These are phyloP conservation scores for Zosterops lateralis DNA, from an alignment of 2,113 vertebrate genomes.

Conservation along the genomic window DNA sequence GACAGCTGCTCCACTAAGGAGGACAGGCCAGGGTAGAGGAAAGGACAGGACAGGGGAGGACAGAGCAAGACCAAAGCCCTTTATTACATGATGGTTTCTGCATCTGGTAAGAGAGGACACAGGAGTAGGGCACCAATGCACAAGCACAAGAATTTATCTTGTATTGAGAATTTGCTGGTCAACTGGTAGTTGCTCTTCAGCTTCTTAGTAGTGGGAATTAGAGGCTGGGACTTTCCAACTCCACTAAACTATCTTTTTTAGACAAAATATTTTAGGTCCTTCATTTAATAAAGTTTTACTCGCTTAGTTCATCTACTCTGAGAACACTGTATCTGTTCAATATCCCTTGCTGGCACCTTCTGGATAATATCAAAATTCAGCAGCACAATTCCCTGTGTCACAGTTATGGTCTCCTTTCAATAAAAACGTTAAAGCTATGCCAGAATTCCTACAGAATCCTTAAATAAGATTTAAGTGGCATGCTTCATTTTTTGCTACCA, in stretches of 20 bases:
- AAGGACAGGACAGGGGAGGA: not conserved
- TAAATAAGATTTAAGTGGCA: not conserved
- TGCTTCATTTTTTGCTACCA: not conserved
- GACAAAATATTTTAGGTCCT: not conserved
- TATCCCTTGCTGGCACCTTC: not conserved
- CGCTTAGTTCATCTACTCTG: not conserved
- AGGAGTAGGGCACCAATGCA: not conserved
- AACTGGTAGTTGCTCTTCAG: not conserved
- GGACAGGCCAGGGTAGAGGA: not conserved
- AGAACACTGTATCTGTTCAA: not conserved
- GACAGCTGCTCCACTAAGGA: not conserved
- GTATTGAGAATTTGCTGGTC: not conserved
- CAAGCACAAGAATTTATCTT: not conserved
- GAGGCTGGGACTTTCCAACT: not conserved
- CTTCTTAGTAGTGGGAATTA: not conserved
- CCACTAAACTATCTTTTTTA: not conserved
- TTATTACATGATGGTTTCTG: not conserved
- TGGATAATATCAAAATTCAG: not conserved
- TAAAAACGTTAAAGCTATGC: not conserved
- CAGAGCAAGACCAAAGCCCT: not conserved
- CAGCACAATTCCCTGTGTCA: not conserved
- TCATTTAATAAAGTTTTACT: not conserved
- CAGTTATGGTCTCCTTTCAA: not conserved
- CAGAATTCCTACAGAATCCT: not conserved
- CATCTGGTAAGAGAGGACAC: not conserved